Evolutionary conservation across 2,797 vertebrate genomes (phyloP).

Genomic region (Microcaecilia unicolor): DNA sequence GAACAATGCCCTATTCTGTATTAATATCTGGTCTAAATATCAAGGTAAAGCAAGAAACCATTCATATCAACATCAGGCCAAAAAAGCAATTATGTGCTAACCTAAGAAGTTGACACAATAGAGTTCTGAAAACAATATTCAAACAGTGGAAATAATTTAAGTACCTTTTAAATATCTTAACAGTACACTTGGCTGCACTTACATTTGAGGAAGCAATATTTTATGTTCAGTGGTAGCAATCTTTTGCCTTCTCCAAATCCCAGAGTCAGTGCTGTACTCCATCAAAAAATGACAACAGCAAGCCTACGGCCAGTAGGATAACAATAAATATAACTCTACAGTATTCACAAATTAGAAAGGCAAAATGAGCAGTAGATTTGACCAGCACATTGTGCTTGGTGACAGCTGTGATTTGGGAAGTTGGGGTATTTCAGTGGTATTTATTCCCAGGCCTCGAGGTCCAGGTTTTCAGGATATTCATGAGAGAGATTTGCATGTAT

Average conservation of each 20-base stretch:
- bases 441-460: no score
- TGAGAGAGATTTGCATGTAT: no score
- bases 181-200: conserved; percentile 22
- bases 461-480: no score
- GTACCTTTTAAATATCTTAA: conserved; percentile 33
- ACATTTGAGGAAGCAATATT: conserved; percentile 38
- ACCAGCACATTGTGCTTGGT: no score
- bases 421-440: no score
- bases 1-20: conserved; percentile 54
- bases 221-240: conserved; percentile 12
- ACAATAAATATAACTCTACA: neutral
- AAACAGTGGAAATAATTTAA: conserved; percentile 34
- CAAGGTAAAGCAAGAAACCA: conserved; percentile 14
- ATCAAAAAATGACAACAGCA: conserved; percentile 13
- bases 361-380: neutral
- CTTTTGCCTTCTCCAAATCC: conserved; percentile 16
- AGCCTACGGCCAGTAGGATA: neutral
- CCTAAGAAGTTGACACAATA: conserved; percentile 24
- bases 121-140: conserved; percentile 26
- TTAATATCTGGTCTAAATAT: conserved; percentile 53
- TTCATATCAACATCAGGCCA: conserved; percentile 14
- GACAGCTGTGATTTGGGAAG: neutral
- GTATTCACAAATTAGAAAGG: neutral
- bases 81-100: conserved; percentile 33
- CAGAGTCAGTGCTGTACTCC: conserved; percentile 14